Percentiles rank a stretch among this genome's conserved stretches.
Conservation (phyloP, 2,113 vertebrate genomes). For the Platysternon megacephalum region DNA sequence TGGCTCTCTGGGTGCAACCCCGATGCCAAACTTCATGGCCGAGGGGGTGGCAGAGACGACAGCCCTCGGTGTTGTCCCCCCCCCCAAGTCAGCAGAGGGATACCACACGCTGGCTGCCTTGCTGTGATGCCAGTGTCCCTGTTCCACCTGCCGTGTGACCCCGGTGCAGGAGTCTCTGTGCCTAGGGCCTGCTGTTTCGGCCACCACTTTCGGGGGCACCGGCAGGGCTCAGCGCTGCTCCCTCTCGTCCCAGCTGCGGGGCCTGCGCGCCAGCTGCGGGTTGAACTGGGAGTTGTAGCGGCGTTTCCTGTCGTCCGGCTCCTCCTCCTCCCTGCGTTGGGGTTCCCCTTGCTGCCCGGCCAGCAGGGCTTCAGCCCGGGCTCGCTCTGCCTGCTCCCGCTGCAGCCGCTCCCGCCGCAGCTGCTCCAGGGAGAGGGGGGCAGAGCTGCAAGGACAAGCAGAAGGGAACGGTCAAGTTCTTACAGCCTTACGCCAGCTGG, state of each 20-base stretch:
- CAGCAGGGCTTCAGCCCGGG: slow-evolving; percentile 79
- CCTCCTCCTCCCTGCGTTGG: slow-evolving; percentile 30
- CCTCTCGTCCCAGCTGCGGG: background rate
- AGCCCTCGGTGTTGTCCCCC: no score
- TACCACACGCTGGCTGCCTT: background rate
- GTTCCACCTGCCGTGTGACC: background rate
- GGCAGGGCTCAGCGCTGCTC: background rate
- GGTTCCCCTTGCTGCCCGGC: slow-evolving; percentile 68
- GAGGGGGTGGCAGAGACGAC: background rate
- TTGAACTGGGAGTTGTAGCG: slow-evolving; percentile 90
- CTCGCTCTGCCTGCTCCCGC: slow-evolving; percentile 83
- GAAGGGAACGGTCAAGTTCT: background rate
- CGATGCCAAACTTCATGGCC: background rate
- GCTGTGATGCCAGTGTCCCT: background rate
- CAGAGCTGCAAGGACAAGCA: background rate
- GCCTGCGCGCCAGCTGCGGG: slow-evolving; percentile 85
- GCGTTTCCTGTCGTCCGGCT: slow-evolving; percentile 79
- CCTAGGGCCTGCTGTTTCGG: background rate
- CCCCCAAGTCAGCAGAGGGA: background rate
- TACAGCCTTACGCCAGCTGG: fast-evolving
- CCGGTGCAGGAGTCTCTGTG: background rate
- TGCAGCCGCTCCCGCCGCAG: slow-evolving; percentile 85
- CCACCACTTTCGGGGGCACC: fast-evolving
- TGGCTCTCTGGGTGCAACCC: background rate
- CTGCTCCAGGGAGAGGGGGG: slow-evolving; percentile 61